phyloP scores from a whole-genome alignment of 2,888 invertebrate genomes.

The Tethea ocularis region DNA sequence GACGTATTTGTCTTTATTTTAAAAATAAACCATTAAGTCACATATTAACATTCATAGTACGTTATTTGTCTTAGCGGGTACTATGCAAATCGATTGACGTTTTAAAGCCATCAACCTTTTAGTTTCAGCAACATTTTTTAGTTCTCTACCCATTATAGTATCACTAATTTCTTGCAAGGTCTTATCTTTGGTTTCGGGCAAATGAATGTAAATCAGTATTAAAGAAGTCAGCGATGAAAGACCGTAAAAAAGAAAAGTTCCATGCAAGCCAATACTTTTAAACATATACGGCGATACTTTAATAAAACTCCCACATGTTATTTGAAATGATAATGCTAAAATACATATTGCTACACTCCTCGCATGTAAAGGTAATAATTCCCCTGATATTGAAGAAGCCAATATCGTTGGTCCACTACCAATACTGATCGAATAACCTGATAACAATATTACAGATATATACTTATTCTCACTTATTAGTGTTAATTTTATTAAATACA shows the following conservation, averaged over 20 bases:
- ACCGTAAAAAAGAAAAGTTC: slow-evolving; percentile 39
- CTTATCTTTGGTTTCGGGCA: slow-evolving; percentile 45
- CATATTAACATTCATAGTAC: background rate
- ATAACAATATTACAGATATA: background rate
- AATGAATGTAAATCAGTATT: slow-evolving; percentile 33
- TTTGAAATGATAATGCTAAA: slow-evolving; percentile 15
- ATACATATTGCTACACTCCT: background rate
- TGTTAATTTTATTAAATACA: background rate
- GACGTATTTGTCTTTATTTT: no score
- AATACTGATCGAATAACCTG: background rate
- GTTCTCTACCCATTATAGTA: slow-evolving; percentile 13
- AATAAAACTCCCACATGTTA: slow-evolving; percentile 26
- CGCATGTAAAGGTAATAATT: background rate
- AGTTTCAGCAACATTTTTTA: background rate
- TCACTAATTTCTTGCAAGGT: slow-evolving; percentile 37
- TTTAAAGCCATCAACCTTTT: background rate
- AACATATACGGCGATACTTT: slow-evolving; percentile 39
- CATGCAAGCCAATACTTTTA: slow-evolving; percentile 31
- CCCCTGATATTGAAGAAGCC: background rate
- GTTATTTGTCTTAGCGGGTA: background rate
- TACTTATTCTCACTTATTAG: background rate
- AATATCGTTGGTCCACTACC: background rate
- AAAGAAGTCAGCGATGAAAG: slow-evolving; percentile 24
- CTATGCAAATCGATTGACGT: background rate
- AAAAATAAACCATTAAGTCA: no score